These are phyloP conservation scores for Chaetodon auriga DNA, from an alignment of 2,113 vertebrate genomes.

Conservation along the genomic window DNA sequence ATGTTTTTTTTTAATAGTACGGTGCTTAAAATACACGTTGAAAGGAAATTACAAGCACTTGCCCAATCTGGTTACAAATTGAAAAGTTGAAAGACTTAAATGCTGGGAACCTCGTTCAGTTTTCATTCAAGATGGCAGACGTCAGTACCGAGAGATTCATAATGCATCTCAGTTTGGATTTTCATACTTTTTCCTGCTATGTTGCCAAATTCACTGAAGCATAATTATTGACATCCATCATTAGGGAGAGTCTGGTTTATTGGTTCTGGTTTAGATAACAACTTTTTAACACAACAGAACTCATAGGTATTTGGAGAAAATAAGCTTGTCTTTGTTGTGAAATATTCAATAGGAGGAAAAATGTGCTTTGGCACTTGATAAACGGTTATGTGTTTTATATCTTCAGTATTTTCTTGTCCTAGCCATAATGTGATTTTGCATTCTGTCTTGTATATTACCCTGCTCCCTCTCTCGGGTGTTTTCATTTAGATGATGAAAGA, in stretches of 20 bases:
- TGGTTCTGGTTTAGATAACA: neutral
- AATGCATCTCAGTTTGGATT: neutral
- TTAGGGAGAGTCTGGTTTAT: neutral
- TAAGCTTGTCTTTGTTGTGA: neutral
- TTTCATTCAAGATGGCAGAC: neutral
- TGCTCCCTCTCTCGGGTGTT: neutral
- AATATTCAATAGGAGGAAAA: neutral
- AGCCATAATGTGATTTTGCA: neutral
- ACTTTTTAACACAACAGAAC: neutral
- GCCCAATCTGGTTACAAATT: neutral
- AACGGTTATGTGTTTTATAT: neutral
- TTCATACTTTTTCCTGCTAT: neutral
- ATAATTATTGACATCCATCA: neutral
- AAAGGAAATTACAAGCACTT: neutral
- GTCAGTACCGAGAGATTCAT: neutral
- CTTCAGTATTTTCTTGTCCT: neutral
- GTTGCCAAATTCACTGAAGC: neutral
- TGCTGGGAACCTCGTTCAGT: neutral
- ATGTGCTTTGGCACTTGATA: neutral
- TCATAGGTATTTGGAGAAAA: neutral
- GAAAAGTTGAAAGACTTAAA: neutral
- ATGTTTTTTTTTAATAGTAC: neutral
- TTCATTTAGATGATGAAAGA: constrained; percentile 5
- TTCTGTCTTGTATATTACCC: neutral
- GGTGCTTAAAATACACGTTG: neutral